Base-by-base conservation (phyloP, 2,888 invertebrate genomes). In the Nemotelus pantherinus region DNA sequence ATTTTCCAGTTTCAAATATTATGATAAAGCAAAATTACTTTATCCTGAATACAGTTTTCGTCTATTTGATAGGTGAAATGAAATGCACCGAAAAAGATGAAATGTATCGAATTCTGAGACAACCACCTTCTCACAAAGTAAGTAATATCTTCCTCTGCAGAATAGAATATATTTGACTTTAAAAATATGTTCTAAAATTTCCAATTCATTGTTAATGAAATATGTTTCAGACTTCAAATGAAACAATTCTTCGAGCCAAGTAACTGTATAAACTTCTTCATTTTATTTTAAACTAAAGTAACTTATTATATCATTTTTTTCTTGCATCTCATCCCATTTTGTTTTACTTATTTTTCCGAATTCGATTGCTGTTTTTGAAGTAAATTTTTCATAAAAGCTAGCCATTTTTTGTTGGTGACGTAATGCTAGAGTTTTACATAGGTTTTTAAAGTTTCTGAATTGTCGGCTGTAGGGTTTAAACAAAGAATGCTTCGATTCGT, bases 201-300 rank as follows among this genome's bases (percentile, higher is more conserved):
- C 57, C 57, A 57, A 57, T 25, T 57, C 57, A 25, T 57, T 57
- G 25, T 57, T 57, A 57, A 57, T 25, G 3, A 57, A 57, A 57
- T 7, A 57, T 57, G 57, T 57, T 57, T 57, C 2, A 57, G 10
- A 3, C 9, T 57, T 57, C 57, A 57, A 57, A 57, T 2, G 9
- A 57, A 57, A 57, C 25, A 57, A 57, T 25, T 57, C 57, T 57
- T 57, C 2, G 57, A 57, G 57, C 57, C 57, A 57, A 57, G 57
- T 57, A 10, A 57, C n/a, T 25, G 57, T 57, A 57, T 57, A 57
- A 10, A 57, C 57, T 57, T 57, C n/a, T 7, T 57, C 57, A 57
- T 57, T 9, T 57, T 57, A 10, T 57, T 25, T 25, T 57, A 57
- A 57, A 57, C 57, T 57, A 57, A 57, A 57, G 25, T 57, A 57